phyloP scores from a whole-genome alignment of 2,113 vertebrate genomes.

The Clarias batrachus region DNA sequence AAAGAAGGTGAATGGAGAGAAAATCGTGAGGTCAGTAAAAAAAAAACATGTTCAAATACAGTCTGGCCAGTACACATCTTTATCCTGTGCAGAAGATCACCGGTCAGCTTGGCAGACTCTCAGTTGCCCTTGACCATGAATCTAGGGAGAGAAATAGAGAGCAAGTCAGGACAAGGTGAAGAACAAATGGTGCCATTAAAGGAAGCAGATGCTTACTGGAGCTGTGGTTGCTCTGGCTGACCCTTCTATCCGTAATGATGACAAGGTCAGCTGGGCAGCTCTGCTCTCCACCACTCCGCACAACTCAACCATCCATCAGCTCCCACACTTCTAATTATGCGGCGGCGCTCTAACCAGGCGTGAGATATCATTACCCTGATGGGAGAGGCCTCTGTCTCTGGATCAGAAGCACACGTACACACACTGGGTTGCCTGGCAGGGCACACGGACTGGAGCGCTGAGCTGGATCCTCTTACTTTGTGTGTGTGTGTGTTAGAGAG shows the following conservation, averaged over 20 bases:
- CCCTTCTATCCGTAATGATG: constrained; percentile 58
- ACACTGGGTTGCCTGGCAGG: constrained; percentile 26
- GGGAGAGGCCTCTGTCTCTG: constrained; percentile 35
- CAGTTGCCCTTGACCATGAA: constrained; percentile 47
- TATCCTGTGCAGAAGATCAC: constrained; percentile 21
- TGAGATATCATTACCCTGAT: constrained; percentile 56
- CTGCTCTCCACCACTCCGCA: constrained; percentile 24
- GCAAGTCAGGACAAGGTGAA: constrained; percentile 51
- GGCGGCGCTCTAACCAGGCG: constrained; percentile 50
- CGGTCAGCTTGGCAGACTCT: constrained; percentile 37
- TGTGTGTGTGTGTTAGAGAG: not conserved
- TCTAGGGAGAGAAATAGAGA: constrained; percentile 27
- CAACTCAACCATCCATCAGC: constrained; percentile 52
- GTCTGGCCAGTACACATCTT: not conserved
- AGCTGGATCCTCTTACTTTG: constrained; percentile 11
- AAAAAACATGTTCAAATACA: not conserved
- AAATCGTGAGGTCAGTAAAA: not conserved
- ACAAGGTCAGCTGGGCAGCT: constrained; percentile 53
- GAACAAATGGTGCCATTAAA: constrained; percentile 64
- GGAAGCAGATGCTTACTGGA: constrained; percentile 57
- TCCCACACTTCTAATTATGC: constrained; percentile 51
- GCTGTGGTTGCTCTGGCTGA: constrained; percentile 46
- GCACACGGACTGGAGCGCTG: constrained; percentile 29
- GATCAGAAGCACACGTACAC: constrained; percentile 9
- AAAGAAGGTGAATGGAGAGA: not conserved